These are phyloP conservation scores for Tetrax tetrax DNA, from an alignment of 2,113 vertebrate genomes.

Conservation along the genomic window DNA sequence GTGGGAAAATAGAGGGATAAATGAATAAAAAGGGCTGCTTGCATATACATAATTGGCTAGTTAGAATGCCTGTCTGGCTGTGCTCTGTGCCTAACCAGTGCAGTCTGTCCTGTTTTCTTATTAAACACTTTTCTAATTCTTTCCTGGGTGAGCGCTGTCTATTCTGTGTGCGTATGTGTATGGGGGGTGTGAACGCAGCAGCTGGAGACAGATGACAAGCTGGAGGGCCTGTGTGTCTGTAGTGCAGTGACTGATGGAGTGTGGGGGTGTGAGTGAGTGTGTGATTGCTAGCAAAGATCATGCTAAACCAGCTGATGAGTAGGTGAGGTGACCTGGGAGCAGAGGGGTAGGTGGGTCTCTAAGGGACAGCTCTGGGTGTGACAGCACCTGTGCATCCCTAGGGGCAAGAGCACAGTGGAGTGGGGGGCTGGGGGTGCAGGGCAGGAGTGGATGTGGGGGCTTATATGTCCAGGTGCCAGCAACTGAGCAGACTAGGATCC, in stretches of 20 bases:
- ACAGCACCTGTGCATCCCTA: neutral
- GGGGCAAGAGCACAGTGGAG: neutral
- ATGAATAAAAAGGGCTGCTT: neutral
- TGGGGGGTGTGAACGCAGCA: neutral
- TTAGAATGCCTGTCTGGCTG: neutral
- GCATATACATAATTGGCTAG: neutral
- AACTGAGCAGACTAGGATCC: neutral
- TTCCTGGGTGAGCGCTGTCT: neutral
- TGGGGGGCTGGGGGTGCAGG: too few species aligned
- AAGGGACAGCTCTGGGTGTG: neutral
- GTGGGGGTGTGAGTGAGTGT: neutral
- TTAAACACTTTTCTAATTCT: neutral
- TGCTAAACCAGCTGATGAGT: neutral
- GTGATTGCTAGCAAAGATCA: neutral
- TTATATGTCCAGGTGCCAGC: neutral
- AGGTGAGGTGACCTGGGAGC: neutral
- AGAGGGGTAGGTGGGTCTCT: neutral
- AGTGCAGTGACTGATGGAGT: neutral
- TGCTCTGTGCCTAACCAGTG: neutral
- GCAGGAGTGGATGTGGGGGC: fast-evolving
- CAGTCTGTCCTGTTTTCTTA: neutral
- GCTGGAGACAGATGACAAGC: neutral
- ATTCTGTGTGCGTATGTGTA: neutral
- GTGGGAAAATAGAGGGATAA: neutral
- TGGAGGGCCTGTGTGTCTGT: neutral